Conservation (phyloP, 2,113 vertebrate species). For the Benitochromis conjunctus region DNA sequence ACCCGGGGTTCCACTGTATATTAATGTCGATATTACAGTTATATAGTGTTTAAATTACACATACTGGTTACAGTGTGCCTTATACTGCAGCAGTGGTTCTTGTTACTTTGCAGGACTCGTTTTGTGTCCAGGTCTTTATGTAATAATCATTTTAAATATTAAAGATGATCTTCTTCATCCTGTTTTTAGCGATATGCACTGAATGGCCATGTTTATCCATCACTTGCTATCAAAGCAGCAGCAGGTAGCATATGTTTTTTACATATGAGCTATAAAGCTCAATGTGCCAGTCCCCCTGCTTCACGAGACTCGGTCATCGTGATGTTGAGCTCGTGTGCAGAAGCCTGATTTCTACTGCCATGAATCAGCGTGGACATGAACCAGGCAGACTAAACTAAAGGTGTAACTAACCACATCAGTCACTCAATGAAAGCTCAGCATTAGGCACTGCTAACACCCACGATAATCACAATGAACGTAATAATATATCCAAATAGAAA, state of each 20-base stretch:
- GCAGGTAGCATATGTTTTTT: background rate
- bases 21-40: background rate
- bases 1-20: too few species aligned
- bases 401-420: background rate
- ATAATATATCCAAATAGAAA: background rate
- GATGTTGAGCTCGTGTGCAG: accelerated
- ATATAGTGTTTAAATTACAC: background rate
- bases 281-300: background rate
- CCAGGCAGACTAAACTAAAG: background rate
- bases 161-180: background rate
- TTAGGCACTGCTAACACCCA: background rate
- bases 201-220: background rate
- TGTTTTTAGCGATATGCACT: accelerated
- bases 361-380: background rate
- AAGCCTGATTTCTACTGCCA: background rate
- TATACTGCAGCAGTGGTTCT: background rate
- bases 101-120: background rate
- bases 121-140: background rate
- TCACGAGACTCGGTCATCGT: background rate
- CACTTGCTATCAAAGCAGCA: background rate
- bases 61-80: background rate
- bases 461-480: background rate
- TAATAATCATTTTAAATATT: background rate
- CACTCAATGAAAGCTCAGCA: background rate
- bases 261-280: background rate